A percentile compares a stretch with the other conserved stretches of the same genome.
phyloP scores from a whole-genome alignment of 2,797 vertebrate species.

The Sebastes diaconus region DNA sequence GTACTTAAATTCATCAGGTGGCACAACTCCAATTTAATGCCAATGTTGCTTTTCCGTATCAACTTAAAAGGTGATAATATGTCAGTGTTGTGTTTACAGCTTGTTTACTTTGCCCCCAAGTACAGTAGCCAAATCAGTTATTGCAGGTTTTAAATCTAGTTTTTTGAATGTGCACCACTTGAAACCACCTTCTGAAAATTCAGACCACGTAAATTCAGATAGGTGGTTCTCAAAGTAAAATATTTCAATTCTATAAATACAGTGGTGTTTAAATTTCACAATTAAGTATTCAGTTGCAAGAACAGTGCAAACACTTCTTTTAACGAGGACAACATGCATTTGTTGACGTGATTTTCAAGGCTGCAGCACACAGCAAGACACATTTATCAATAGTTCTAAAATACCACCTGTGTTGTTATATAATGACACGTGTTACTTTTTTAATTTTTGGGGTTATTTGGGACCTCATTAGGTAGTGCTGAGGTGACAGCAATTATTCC shows the following conservation, averaged over 20 bases:
- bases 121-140: not conserved
- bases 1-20: not conserved
- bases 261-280: not conserved
- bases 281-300: not conserved
- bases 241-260: not conserved
- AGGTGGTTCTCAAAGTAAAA: not conserved
- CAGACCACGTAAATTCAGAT: not conserved
- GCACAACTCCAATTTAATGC: not conserved
- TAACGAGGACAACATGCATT: not conserved
- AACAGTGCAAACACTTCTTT: not conserved
- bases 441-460: not conserved
- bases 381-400: slow-evolving; percentile 17
- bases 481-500: slow-evolving; percentile 32
- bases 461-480: slow-evolving; percentile 26
- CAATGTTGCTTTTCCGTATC: not conserved
- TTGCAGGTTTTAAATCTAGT: not conserved
- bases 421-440: not conserved
- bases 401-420: not conserved
- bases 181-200: not conserved
- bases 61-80: not conserved
- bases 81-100: too few species aligned
- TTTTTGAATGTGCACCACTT: not conserved
- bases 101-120: not conserved
- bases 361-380: not conserved
- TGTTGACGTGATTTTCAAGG: slow-evolving; percentile 1